Evolutionary conservation across 1,140 invertebrate genomes (phyloP).

Genomic region (Arion vulgaris): DNA sequence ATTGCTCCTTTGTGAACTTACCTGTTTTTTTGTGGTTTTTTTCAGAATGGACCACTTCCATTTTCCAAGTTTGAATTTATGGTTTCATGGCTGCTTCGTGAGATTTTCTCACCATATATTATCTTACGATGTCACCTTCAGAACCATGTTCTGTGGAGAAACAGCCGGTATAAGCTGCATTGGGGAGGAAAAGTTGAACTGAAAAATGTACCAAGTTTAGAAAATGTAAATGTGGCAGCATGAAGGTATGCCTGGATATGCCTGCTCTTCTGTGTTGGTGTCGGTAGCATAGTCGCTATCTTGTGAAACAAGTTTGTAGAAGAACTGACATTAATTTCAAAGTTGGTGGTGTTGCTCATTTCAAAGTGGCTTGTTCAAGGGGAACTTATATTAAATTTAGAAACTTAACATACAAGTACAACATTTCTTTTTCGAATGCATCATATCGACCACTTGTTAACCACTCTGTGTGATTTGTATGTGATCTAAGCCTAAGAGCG

Average conservation of each 20-base stretch:
- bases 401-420: too few species aligned
- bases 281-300: background rate
- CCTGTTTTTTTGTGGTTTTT: background rate
- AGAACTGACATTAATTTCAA: background rate
- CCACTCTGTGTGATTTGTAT: too few species aligned
- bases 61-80: conserved; percentile 97
- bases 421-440: too few species aligned
- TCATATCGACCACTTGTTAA: too few species aligned
- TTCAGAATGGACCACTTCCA: conserved; percentile 82
- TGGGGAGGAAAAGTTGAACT: conserved; percentile 87
- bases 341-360: too few species aligned
- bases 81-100: conserved; percentile 95
- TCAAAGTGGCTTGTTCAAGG: too few species aligned
- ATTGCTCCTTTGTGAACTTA: too few species aligned
- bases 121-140: conserved; percentile 86
- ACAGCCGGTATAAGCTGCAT: conserved; percentile 87
- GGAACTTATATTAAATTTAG: too few species aligned
- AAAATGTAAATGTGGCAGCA: conserved; percentile 2
- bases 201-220: conserved; percentile 35
- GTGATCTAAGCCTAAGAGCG: too few species aligned
- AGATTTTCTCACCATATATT: conserved; percentile 89
- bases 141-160: conserved; percentile 92
- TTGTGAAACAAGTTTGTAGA: background rate
- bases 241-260: conserved; percentile 9
- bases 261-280: background rate